Percentiles rank a stretch among this genome's conserved stretches.
These are phyloP conservation scores for Cyclina sinensis DNA, from an alignment of 1,140 invertebrate genomes.

Conservation along the genomic window DNA sequence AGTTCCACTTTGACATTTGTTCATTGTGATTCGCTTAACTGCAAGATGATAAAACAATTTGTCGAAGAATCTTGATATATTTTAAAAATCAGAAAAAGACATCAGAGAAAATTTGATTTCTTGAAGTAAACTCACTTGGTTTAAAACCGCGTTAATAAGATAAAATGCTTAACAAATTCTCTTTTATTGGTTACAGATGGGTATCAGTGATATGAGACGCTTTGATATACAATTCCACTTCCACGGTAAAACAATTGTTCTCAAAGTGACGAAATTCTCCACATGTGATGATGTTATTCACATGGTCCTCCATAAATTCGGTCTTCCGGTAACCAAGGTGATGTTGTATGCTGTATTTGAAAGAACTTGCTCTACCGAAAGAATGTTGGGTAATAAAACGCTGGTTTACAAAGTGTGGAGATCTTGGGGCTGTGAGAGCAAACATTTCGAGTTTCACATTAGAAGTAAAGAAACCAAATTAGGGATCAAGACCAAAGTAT, in stretches of 20 bases:
- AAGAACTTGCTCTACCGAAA: background rate
- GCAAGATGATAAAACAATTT: too few relatives aligned
- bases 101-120: too few relatives aligned
- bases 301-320: constrained; percentile 24
- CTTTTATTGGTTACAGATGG: constrained; percentile 25
- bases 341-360: constrained; percentile 9
- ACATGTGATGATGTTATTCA: constrained; percentile 54
- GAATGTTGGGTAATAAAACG: background rate
- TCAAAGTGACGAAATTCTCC: constrained; percentile 48
- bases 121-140: too few relatives aligned
- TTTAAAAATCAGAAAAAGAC: too few relatives aligned
- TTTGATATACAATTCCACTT: background rate
- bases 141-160: too few relatives aligned
- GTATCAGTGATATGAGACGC: background rate
- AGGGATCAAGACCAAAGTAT: background rate
- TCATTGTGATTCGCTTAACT: too few relatives aligned
- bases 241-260: background rate
- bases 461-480: constrained; percentile 7
- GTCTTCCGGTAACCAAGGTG: background rate
- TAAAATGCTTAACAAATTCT: background rate
- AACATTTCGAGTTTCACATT: background rate
- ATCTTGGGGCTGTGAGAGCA: constrained; percentile 34
- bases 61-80: too few relatives aligned
- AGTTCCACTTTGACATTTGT: constrained; percentile 16
- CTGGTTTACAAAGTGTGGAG: constrained; percentile 35